Evolutionary conservation across 2,113 vertebrate genomes (phyloP).

Genomic region (Panurus biarmicus): DNA sequence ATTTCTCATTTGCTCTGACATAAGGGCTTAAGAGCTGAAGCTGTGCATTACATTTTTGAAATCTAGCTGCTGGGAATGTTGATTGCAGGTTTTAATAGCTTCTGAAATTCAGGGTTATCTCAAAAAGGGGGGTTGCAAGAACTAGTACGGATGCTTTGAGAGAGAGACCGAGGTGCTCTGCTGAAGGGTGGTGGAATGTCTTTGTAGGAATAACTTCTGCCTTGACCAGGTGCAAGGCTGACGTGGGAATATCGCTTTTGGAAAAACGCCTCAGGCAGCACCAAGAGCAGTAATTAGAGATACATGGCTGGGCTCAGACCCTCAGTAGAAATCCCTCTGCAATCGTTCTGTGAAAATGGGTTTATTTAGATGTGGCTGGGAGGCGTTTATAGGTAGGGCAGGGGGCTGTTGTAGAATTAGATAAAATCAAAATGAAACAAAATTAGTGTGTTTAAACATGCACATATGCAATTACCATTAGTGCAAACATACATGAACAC

Average conservation of each 20-base stretch:
- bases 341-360: neutral
- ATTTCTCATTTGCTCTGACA: neutral
- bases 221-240: neutral
- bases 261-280: neutral
- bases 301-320: neutral
- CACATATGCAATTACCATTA: fast-evolving
- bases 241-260: fast-evolving
- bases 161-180: neutral
- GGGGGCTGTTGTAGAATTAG: neutral
- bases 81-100: neutral
- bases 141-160: neutral
- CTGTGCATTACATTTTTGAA: neutral
- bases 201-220: neutral
- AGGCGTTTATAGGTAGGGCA: neutral
- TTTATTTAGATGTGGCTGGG: neutral
- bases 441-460: neutral
- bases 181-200: neutral
- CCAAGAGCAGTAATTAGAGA: neutral
- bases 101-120: neutral
- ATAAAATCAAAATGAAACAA: neutral
- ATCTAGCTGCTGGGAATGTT: neutral
- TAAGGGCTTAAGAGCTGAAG: neutral
- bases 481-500: fast-evolving
- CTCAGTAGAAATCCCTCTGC: neutral
- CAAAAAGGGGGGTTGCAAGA: neutral